Conservation (phyloP, 2,888 invertebrate genomes). For the Pachydiplax longipennis region DNA sequence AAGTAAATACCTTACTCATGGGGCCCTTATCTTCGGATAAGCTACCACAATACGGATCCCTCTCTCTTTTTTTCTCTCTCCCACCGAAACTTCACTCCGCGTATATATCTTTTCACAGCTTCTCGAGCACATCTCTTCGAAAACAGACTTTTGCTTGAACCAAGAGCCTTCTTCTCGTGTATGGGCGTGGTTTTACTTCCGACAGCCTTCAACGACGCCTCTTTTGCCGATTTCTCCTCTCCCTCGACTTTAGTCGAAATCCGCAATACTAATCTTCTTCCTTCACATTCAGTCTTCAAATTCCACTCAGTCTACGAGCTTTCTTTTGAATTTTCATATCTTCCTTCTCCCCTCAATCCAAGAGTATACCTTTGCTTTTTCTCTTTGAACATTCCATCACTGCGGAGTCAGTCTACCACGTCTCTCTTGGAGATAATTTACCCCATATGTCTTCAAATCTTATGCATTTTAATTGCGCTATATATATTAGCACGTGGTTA, state of each 20-base stretch:
- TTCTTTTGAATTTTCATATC: not conserved
- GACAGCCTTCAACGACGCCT: not conserved
- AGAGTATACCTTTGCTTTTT: not conserved
- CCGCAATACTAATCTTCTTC: conserved; percentile 7
- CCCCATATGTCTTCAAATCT: too few species aligned
- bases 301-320: not conserved
- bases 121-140: not conserved
- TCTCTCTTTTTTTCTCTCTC: not conserved
- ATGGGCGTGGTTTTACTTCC: not conserved
- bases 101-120: not conserved
- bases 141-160: not conserved
- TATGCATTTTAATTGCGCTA: too few species aligned
- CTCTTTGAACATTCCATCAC: not conserved
- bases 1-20: not conserved
- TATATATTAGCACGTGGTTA: too few species aligned
- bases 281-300: not conserved
- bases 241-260: not conserved
- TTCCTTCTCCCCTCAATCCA: not conserved
- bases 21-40: not conserved
- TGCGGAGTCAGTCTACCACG: not conserved
- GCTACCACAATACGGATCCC: not conserved
- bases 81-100: not conserved
- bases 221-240: not conserved
- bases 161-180: not conserved
- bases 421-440: too few species aligned